These are phyloP conservation scores for Pseudachorutes palmiensis DNA, from an alignment of 1,140 invertebrate species.

Conservation along the genomic window DNA sequence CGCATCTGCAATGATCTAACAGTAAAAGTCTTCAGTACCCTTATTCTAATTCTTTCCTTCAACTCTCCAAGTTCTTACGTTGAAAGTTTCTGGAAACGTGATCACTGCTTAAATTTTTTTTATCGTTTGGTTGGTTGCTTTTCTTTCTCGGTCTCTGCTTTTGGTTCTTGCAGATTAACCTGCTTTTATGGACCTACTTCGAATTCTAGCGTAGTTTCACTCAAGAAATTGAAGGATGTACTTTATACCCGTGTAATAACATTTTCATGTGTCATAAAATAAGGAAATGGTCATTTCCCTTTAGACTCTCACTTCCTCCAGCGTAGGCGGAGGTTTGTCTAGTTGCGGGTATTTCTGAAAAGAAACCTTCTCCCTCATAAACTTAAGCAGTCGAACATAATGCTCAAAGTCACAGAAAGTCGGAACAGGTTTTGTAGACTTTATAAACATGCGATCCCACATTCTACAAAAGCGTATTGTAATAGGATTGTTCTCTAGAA, in stretches of 20 bases:
- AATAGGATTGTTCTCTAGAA: too few species aligned
- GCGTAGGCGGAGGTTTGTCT: not conserved
- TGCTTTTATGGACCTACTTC: constrained; percentile 1
- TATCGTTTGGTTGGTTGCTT: not conserved
- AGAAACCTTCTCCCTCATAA: not conserved
- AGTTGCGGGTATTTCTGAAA: not conserved
- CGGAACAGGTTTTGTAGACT: not conserved
- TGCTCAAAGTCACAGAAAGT: not conserved
- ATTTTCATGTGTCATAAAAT: constrained; percentile 14
- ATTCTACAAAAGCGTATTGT: too few species aligned
- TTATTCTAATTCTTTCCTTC: too few species aligned
- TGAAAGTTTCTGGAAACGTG: too few species aligned
- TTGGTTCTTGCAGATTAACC: constrained; percentile 3
- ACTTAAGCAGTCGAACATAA: not conserved
- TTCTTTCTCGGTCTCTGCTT: not conserved
- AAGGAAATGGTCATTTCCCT: constrained; percentile 8
- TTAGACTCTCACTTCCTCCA: not conserved
- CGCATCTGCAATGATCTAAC: not conserved
- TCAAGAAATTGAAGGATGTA: constrained; percentile 6
- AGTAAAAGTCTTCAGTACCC: not conserved
- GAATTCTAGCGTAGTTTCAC: not conserved
- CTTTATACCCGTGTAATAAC: constrained; percentile 9
- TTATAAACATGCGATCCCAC: too few species aligned
- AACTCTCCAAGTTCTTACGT: not conserved
- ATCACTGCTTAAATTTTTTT: not conserved